phyloP scores from a whole-genome alignment of 2,113 vertebrate genomes.

The Acrocephalus kingi region DNA sequence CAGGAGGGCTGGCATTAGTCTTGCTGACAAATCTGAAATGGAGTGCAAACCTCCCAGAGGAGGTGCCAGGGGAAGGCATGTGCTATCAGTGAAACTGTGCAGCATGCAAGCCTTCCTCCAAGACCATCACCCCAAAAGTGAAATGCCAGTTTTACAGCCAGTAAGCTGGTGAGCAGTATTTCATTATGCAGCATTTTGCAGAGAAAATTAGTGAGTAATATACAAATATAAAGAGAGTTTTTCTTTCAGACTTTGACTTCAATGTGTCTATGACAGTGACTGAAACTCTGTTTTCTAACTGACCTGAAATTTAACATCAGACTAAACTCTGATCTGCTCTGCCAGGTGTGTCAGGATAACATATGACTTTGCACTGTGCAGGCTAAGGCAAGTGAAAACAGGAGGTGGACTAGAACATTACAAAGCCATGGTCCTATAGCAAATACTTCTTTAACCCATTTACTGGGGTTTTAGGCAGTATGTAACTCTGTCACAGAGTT shows the following conservation, averaged over 20 bases:
- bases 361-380: neutral
- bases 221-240: neutral
- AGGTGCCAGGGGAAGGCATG: neutral
- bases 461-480: neutral
- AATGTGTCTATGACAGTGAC: neutral
- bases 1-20: neutral
- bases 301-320: neutral
- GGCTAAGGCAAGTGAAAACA: neutral
- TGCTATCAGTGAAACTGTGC: neutral
- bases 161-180: neutral
- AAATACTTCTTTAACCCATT: neutral
- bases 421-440: neutral
- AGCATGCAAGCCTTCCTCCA: neutral
- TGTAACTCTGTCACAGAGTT: neutral
- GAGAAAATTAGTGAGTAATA: neutral
- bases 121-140: neutral
- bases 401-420: neutral
- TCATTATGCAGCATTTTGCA: neutral
- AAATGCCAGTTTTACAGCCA: neutral
- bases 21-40: neutral
- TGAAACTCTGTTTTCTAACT: neutral
- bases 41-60: neutral
- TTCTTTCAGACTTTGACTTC: neutral
- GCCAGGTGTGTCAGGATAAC: conserved; percentile 5
- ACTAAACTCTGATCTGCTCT: neutral